Evolutionary conservation across 2,797 vertebrate genomes (phyloP).

Genomic region (Alca torda): DNA sequence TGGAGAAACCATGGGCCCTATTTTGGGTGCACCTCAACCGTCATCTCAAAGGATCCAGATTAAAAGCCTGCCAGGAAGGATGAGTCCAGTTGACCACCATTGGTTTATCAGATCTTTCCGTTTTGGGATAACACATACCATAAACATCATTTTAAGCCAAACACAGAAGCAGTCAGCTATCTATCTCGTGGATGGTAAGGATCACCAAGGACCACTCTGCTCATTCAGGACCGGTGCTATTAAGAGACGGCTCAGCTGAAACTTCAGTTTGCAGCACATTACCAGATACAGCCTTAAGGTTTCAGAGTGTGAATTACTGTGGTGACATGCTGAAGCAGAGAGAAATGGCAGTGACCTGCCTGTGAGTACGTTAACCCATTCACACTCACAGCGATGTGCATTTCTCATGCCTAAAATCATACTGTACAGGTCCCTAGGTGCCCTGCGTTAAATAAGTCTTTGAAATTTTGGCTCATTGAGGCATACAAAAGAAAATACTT

Average conservation of each 20-base stretch:
- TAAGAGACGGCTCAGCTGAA: background rate
- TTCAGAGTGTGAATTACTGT: slow-evolving; percentile 30
- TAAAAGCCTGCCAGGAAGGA: background rate
- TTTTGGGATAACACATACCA: background rate
- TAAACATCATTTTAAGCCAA: background rate
- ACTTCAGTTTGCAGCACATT: background rate
- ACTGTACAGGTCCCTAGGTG: background rate
- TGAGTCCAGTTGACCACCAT: background rate
- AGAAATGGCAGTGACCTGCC: slow-evolving; percentile 18
- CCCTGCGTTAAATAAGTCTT: background rate
- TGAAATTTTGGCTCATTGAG: background rate
- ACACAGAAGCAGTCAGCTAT: background rate
- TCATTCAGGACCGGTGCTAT: background rate
- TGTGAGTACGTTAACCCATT: background rate
- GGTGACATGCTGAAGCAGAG: slow-evolving; percentile 1
- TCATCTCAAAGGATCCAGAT: background rate
- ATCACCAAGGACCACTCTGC: background rate
- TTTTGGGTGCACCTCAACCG: background rate
- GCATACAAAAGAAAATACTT: background rate
- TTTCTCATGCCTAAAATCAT: background rate
- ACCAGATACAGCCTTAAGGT: slow-evolving; percentile 1
- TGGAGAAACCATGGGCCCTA: background rate
- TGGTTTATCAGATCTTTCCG: background rate
- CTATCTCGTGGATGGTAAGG: background rate
- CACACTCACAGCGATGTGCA: background rate